Percentiles rank a stretch among this genome's conserved stretches.
Conservation (phyloP, 2,888 invertebrate genomes). For the Pseudococcus viburni region DNA sequence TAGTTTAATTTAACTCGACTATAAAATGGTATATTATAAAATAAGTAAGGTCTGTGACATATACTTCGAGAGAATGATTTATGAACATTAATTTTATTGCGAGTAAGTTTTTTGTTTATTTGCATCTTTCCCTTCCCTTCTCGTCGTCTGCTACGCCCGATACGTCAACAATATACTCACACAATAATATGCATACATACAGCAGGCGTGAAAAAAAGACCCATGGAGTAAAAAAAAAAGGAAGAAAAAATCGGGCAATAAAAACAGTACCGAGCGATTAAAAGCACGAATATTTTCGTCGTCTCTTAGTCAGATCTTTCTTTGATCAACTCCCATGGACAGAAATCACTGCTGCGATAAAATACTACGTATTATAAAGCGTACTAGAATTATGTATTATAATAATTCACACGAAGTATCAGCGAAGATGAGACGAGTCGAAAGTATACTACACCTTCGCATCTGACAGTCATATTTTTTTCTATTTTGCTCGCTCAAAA, state of each 20-base stretch:
- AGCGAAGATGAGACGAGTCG: background rate
- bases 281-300: no score
- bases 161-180: background rate
- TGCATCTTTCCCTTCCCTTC: background rate
- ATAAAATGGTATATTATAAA: conserved; percentile 43
- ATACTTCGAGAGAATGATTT: conserved; percentile 37
- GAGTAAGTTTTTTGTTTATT: conserved; percentile 36
- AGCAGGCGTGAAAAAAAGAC: no score
- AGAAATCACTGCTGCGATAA: no score
- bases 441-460: background rate
- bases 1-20: conserved; percentile 39
- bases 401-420: no score
- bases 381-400: no score
- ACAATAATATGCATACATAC: background rate
- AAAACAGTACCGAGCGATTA: no score
- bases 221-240: no score
- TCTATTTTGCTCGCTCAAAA: background rate
- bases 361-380: no score
- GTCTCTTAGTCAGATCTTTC: no score
- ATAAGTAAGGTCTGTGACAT: conserved; percentile 42
- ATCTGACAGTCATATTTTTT: conserved; percentile 19
- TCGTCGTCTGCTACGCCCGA: background rate
- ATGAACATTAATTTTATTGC: conserved; percentile 49
- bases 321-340: no score
- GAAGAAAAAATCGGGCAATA: no score